Evolutionary conservation across 2,797 vertebrate genomes (phyloP), one percentile per base, ranked within the genome.

Genomic region (Hypotaenidia philippensis): DNA sequence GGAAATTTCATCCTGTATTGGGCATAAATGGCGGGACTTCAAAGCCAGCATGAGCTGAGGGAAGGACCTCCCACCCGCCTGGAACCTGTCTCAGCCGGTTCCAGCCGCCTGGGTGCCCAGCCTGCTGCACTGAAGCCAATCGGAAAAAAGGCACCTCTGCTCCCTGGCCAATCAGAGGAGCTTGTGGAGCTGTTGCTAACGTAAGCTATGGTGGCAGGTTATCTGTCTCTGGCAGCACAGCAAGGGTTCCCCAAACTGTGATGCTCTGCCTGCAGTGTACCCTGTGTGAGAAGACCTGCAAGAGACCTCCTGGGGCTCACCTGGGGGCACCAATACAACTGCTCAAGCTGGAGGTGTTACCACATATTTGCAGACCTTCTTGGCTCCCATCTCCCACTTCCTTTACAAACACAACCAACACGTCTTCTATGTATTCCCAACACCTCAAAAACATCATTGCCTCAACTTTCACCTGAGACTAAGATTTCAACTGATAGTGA

Each of bases 51-150:
- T 2, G 26, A 63, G 47, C 23, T 31, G 25, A 44, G n/a, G 15
- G 18, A 8, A 17, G 7, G 6, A 7, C 1, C 22, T 1, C 3
- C 2, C 21, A 25, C 0, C 40, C 3, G 1, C 41, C 49, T 2
- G 1, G 5, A 34, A 20, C n/a, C 14, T 9, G 14, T 10, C 41
- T 10, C 26, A 13, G n/a, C 60, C 2, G 6, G 32, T 27, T 40
- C 29, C 29, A 26, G 65, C 20, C 7, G 1, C 21, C 23, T 29
- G 36, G 12, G 26, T 9, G 32, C 9, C 29, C 52, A 0, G 14
- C 17, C 64, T 23, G 44, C 2, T 4, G 49, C 47, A 29, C 34
- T 29, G 38, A 27, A 63, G n/a, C 63, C 76, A 81, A 53, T 70
- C 57, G 53, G 44, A 57, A 44, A 23, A 12, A 21, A 41, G 25